Conservation (phyloP, 2,113 vertebrate species). For the Orientallactaga bullata region DNA sequence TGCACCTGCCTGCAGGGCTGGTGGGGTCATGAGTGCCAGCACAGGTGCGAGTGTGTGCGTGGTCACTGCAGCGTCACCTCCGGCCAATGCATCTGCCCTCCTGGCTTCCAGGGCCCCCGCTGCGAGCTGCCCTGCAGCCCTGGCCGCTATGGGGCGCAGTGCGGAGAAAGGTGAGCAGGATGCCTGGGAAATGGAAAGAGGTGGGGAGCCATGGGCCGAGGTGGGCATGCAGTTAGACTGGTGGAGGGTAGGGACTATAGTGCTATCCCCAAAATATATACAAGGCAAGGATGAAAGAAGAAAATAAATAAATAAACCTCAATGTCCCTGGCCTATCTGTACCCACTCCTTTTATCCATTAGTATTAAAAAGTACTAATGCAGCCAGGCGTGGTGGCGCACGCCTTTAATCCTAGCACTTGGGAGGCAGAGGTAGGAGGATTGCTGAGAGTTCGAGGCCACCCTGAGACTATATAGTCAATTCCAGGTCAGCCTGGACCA, state of each 20-base stretch:
- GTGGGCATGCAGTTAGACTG: neutral
- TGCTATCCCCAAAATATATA: neutral
- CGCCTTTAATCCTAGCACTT: neutral
- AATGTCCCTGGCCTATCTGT: neutral
- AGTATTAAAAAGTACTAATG: neutral
- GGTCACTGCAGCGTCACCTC: conserved; percentile 86
- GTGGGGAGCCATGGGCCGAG: neutral
- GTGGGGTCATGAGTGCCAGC: conserved; percentile 91
- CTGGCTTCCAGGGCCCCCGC: conserved; percentile 88
- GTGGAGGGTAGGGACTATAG: fast-evolving
- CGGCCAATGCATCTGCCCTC: conserved; percentile 90
- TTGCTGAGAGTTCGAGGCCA: too few relatives aligned
- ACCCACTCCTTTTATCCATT: neutral
- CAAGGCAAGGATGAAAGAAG: neutral
- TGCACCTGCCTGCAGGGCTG: conserved; percentile 90
- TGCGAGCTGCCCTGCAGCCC: conserved; percentile 89
- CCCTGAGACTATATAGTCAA: too few relatives aligned
- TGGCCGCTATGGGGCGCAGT: conserved; percentile 90
- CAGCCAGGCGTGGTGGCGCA: too few relatives aligned
- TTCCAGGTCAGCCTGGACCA: too few relatives aligned
- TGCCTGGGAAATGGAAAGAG: fast-evolving
- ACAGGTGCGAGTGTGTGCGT: conserved; percentile 89
- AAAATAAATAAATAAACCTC: too few relatives aligned
- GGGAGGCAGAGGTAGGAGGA: neutral
- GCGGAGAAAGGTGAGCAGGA: conserved; percentile 88